These are phyloP conservation scores for Centroberyx gerrardi DNA, from an alignment of 2,797 vertebrate genomes.

Conservation along the genomic window DNA sequence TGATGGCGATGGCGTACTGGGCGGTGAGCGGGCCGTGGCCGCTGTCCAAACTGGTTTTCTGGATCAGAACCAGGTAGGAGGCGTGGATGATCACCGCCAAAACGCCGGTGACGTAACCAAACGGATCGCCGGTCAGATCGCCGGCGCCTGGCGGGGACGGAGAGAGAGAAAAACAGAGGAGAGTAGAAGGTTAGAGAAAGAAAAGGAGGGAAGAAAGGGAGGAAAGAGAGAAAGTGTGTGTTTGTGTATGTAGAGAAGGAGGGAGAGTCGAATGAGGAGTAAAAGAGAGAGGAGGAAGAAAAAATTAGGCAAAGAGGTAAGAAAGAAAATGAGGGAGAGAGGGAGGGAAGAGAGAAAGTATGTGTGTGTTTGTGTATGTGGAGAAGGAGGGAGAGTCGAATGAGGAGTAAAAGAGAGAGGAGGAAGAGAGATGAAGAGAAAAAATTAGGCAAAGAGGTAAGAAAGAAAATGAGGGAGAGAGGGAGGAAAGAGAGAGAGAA, in stretches of 20 bases:
- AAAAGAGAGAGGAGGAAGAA: too few species aligned
- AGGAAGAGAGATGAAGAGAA: too few species aligned
- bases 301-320: too few species aligned
- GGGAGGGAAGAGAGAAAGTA: neutral
- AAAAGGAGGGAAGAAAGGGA: neutral
- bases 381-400: too few species aligned
- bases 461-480: neutral
- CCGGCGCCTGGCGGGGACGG: constrained; percentile 89
- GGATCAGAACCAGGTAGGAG: constrained; percentile 96
- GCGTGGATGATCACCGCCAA: constrained; percentile 96
- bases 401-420: too few species aligned
- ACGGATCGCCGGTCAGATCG: constrained; percentile 93
- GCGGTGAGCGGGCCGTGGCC: constrained; percentile 95
- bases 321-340: too few species aligned
- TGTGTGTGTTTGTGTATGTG: neutral
- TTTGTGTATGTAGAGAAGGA: neutral
- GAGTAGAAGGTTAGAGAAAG: neutral
- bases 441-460: too few species aligned
- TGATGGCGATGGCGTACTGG: constrained; percentile 95
- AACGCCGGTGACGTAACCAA: constrained; percentile 95
- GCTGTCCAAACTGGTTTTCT: constrained; percentile 93
- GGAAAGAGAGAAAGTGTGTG: neutral
- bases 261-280: too few species aligned
- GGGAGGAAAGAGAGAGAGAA: neutral
- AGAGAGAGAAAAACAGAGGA: neutral